Percentiles rank a stretch among this genome's conserved stretches.
These are phyloP conservation scores for Danio kyathit DNA, from an alignment of 2,797 vertebrate genomes.

Conservation along the genomic window DNA sequence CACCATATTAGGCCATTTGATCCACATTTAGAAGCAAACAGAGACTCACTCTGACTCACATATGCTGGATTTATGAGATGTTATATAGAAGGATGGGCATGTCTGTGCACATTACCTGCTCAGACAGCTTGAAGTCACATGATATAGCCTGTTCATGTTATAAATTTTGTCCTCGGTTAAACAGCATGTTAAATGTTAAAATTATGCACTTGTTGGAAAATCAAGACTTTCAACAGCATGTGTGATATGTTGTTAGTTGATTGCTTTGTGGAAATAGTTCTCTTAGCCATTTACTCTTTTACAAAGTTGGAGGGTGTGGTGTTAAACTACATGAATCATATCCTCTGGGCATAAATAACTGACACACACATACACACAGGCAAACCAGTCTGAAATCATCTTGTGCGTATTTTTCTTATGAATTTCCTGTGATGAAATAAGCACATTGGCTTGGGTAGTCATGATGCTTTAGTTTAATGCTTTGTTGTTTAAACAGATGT, in stretches of 20 bases:
- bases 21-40: background rate
- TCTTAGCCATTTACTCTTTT: background rate
- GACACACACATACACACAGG: background rate
- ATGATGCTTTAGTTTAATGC: background rate
- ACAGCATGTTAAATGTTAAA: background rate
- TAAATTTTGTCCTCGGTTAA: background rate
- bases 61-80: background rate
- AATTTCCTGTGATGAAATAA: background rate
- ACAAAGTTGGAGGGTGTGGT: background rate
- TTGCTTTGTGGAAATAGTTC: background rate
- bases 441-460: background rate
- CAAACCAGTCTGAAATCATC: background rate
- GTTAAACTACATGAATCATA: background rate
- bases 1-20: conserved; percentile 43
- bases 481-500: conserved; percentile 1
- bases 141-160: background rate
- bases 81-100: conserved; percentile 29
- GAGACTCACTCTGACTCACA: background rate
- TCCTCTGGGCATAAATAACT: background rate
- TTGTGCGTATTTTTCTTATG: background rate
- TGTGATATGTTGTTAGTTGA: background rate
- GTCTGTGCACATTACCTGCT: conserved; percentile 41
- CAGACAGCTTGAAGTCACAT: background rate
- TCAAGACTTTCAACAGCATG: conserved; percentile 13
- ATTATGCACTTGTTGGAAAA: background rate